Evolutionary conservation across 2,888 invertebrate genomes (phyloP), one percentile per base, ranked within the genome.

Genomic region (Sarcophaga variegata): DNA sequence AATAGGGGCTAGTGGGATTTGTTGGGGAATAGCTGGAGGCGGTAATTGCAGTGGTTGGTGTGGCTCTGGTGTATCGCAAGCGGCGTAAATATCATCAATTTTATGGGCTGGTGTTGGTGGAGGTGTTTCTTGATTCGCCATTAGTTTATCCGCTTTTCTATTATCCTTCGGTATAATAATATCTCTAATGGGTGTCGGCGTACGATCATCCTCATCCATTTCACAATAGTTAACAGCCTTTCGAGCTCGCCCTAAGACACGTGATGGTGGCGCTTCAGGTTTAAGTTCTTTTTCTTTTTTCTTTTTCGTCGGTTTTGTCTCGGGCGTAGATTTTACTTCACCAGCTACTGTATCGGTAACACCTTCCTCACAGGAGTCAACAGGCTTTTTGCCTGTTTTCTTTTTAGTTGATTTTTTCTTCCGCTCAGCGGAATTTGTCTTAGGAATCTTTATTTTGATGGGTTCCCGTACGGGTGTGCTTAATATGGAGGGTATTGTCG

Each of bases 211-310:
- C 20, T 93, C 93, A 62, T 93, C 93, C 63, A 95, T 95, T 91
- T 95, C 95, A 88, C 95, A 95, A 93, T 95, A 95, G 91, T 95
- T 95, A 62, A 95, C 95, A 27, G 95, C 94, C 92, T 95, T 95
- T 88, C 95, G 94, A 89, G 95, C 95, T 14, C 95, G 91, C 4
- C 92, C 92, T 83, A 92, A 89, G 1, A 93, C 88, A 6, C 93
- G 90, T 0, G 93, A 93, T 0, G 93, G 93, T 25, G 91, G 91
- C 77, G 92, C 91, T 88, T 92, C 93, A 6, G 92, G 93, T 78
- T 92, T 93, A 1, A 93, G 88, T 89, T 92, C 92, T 87, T 92
- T 92, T 79, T 92, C 92, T 89, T 92, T 92, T 81, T 93, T 92
- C 87, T 93, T 93, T 80, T 88, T 88, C 37, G 89, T 90, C 4